Conservation (phyloP, 2,888 invertebrate species). For the Papilio demoleus region DNA sequence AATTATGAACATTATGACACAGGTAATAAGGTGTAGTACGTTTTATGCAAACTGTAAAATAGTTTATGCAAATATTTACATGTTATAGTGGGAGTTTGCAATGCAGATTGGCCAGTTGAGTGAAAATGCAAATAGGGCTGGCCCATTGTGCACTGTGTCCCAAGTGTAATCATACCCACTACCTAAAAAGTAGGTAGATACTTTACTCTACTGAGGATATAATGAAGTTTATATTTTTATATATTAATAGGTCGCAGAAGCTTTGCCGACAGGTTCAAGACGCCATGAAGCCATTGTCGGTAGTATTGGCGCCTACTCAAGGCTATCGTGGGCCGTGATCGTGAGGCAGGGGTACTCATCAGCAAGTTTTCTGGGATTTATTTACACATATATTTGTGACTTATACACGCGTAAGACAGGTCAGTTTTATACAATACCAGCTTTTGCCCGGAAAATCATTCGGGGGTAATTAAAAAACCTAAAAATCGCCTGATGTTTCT, state of each 20-base stretch:
- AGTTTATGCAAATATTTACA: constrained; percentile 58
- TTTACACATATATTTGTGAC: too few relatives aligned
- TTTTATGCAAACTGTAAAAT: constrained; percentile 40
- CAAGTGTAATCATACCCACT: constrained; percentile 47
- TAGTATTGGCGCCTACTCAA: too few relatives aligned
- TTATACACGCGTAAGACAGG: too few relatives aligned
- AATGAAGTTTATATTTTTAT: neutral
- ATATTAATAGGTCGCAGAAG: neutral
- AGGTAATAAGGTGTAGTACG: constrained; percentile 39
- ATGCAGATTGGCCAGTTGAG: constrained; percentile 75
- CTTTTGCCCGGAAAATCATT: too few relatives aligned
- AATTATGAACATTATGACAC: constrained; percentile 32
- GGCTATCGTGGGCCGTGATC: too few relatives aligned
- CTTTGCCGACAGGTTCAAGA: too few relatives aligned
- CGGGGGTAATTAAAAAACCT: too few relatives aligned
- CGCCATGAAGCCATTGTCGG: too few relatives aligned
- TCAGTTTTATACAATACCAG: too few relatives aligned
- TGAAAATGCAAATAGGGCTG: constrained; percentile 72
- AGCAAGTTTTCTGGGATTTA: too few relatives aligned
- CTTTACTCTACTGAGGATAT: neutral
- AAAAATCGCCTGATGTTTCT: too few relatives aligned
- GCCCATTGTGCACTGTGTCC: constrained; percentile 55
- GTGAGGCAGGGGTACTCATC: too few relatives aligned
- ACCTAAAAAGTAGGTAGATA: constrained; percentile 16
- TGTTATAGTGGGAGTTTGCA: constrained; percentile 69